These are phyloP conservation scores for Eulemur coronatus DNA, from an alignment of 2,797 vertebrate species.

Conservation along the genomic window DNA sequence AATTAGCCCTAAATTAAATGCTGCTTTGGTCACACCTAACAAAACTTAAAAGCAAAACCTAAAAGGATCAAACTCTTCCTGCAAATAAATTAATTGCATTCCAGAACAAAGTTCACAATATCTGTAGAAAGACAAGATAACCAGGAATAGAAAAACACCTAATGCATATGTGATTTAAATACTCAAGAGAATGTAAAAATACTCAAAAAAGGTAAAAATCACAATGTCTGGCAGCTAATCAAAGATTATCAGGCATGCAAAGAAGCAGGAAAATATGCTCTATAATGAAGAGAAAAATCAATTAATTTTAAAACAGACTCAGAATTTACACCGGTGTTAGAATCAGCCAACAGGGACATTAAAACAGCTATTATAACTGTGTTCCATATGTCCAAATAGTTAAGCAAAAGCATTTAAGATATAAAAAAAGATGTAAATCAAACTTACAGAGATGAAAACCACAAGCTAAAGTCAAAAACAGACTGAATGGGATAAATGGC, in stretches of 20 bases:
- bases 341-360: neutral
- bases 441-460: constrained; percentile 24
- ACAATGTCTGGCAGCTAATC: neutral
- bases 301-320: neutral
- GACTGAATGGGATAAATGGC: neutral
- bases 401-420: neutral
- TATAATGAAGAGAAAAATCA: neutral
- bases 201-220: neutral
- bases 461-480: neutral
- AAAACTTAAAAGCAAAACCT: neutral
- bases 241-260: neutral
- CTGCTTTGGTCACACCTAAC: neutral
- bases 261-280: neutral
- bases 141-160: neutral
- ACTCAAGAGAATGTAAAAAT: neutral
- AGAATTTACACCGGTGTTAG: neutral
- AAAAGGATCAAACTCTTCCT: neutral
- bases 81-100: neutral
- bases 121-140: neutral
- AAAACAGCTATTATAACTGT: neutral
- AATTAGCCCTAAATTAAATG: neutral
- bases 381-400: neutral
- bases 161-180: neutral
- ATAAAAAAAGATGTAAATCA: neutral
- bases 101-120: neutral